Conservation (phyloP, 2,888 invertebrate species). For the Vannuccia rotundouncinata region DNA sequence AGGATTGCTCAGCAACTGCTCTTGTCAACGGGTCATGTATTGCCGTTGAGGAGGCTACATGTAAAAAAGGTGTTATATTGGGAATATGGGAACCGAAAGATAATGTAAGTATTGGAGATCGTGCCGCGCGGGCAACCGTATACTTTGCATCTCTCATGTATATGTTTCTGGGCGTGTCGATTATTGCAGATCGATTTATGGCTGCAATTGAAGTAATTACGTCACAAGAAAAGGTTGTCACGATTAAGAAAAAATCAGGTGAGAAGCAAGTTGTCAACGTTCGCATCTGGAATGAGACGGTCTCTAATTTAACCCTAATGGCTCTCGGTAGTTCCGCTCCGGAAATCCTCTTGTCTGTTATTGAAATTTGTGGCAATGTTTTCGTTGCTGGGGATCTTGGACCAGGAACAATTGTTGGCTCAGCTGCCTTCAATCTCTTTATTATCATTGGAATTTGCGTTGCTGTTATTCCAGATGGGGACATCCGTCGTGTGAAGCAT, state of each 20-base stretch:
- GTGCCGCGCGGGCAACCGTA: slow-evolving; percentile 71
- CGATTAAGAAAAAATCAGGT: slow-evolving; percentile 75
- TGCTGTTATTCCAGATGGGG: slow-evolving; percentile 75
- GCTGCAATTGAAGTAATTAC: slow-evolving; percentile 94
- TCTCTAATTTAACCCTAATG: slow-evolving; percentile 91
- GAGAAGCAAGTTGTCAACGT: slow-evolving; percentile 78
- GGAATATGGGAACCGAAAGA: slow-evolving; percentile 75
- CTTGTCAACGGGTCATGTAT: slow-evolving; percentile 32
- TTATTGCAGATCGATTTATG: slow-evolving; percentile 94
- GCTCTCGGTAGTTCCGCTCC: slow-evolving; percentile 92
- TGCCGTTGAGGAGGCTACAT: slow-evolving; percentile 51
- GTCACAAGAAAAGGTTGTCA: slow-evolving; percentile 83
- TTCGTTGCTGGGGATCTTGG: slow-evolving; percentile 68
- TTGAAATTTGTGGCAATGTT: slow-evolving; percentile 86
- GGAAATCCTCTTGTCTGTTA: slow-evolving; percentile 86
- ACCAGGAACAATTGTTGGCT: slow-evolving; percentile 90
- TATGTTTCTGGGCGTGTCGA: slow-evolving; percentile 90
- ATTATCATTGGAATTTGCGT: slow-evolving; percentile 89
- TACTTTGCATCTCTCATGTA: slow-evolving; percentile 80
- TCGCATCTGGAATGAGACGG: slow-evolving; percentile 82
- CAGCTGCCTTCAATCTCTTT: slow-evolving; percentile 90
- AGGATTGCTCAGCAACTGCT: no score
- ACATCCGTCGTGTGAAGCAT: slow-evolving; percentile 80
- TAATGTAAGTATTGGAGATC: slow-evolving; percentile 60
- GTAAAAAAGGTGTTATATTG: slow-evolving; percentile 73